phyloP scores from a whole-genome alignment of 2,797 vertebrate genomes.

The Aplochiton taeniatus region DNA sequence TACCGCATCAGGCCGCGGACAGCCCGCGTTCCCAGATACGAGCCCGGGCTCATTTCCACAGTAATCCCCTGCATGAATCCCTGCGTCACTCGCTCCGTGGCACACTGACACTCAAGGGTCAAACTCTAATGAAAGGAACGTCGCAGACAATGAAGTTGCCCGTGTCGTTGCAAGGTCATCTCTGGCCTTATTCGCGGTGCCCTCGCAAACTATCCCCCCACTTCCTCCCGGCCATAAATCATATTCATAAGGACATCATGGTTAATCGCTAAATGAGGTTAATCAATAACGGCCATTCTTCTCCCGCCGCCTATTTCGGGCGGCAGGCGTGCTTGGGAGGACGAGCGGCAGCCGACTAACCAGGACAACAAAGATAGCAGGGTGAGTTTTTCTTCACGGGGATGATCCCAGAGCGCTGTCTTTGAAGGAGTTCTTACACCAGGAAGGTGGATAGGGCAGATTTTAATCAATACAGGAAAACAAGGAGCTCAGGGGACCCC shows the following conservation, averaged over 20 bases:
- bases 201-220: no score
- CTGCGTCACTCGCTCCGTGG: slow-evolving; percentile 55
- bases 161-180: slow-evolving; percentile 56
- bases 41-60: slow-evolving; percentile 62
- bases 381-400: slow-evolving; percentile 71
- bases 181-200: slow-evolving; percentile 25
- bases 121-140: slow-evolving; percentile 47
- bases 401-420: slow-evolving; percentile 75
- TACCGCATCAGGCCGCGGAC: slow-evolving; percentile 49
- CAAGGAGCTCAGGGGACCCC: slow-evolving; percentile 76
- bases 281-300: slow-evolving; percentile 37
- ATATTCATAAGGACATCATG: no score
- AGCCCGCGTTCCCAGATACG: slow-evolving; percentile 60
- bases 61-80: slow-evolving; percentile 68
- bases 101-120: slow-evolving; percentile 56
- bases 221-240: no score
- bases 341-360: slow-evolving; percentile 58
- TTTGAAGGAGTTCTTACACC: slow-evolving; percentile 78
- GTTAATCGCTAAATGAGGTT: slow-evolving; percentile 17
- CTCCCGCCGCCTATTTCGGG: slow-evolving; percentile 34
- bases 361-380: slow-evolving; percentile 63
- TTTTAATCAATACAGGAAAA: slow-evolving; percentile 84
- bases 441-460: slow-evolving; percentile 76
- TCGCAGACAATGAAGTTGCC: slow-evolving; percentile 15
- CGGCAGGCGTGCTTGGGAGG: slow-evolving; percentile 51